Conservation (phyloP, 2,113 vertebrate species). For the Copsychus sechellarum region DNA sequence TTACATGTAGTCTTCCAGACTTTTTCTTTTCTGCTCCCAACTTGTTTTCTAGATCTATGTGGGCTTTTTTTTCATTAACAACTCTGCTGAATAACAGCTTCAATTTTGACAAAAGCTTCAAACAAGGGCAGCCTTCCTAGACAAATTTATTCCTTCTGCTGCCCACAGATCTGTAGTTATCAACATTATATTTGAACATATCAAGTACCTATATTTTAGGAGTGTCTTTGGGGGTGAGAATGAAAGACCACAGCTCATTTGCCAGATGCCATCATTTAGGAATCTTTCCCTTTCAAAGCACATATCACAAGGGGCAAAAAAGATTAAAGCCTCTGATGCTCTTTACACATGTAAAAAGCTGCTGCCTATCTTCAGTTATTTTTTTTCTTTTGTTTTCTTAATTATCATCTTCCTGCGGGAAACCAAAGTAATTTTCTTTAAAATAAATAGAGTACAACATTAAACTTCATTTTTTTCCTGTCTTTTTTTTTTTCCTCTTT, state of each 20-base stretch:
- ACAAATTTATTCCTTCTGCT: neutral
- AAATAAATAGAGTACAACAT: neutral
- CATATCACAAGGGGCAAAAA: neutral
- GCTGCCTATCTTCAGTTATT: neutral
- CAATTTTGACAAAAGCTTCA: neutral
- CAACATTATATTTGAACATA: neutral
- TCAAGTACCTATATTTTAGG: neutral
- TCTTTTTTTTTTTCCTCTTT: neutral
- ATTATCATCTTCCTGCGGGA: neutral
- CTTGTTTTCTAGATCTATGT: neutral
- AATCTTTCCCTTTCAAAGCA: neutral
- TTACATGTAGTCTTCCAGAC: neutral
- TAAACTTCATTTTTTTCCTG: neutral
- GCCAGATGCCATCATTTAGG: neutral
- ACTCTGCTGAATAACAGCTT: neutral
- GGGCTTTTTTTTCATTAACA: neutral
- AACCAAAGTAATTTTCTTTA: constrained; percentile 26
- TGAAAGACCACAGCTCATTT: neutral
- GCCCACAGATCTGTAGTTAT: neutral
- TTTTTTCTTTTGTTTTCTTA: neutral
- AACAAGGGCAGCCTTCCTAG: neutral
- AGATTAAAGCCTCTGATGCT: neutral
- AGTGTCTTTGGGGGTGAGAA: neutral
- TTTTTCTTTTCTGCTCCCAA: neutral
- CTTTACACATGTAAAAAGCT: neutral